Evolutionary conservation across 2,797 vertebrate genomes (phyloP).

Genomic region (Phrynocephalus forsythii): DNA sequence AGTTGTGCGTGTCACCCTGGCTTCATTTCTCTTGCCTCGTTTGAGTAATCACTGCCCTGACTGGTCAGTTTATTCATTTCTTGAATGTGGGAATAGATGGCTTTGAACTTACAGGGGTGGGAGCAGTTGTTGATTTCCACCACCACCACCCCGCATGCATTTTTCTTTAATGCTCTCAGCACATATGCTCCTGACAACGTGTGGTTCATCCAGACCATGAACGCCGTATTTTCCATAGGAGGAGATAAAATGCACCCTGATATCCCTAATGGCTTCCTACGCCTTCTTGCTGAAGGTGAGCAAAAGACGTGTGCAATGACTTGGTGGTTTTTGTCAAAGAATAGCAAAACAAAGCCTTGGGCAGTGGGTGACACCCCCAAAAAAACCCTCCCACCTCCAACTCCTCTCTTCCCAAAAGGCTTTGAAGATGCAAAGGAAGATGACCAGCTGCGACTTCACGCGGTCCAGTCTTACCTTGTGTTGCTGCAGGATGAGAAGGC

Average conservation of each 20-base stretch:
- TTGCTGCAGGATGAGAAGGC: slow-evolving; percentile 82
- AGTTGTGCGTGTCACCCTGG: background rate
- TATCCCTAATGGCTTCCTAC: slow-evolving; percentile 92
- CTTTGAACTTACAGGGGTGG: background rate
- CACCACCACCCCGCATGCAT: background rate
- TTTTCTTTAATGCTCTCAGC: slow-evolving; percentile 83
- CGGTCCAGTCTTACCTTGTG: slow-evolving; percentile 89
- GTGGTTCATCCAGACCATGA: slow-evolving; percentile 99
- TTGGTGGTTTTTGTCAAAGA: background rate
- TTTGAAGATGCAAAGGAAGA: slow-evolving; percentile 90
- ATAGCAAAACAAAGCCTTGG: slow-evolving; percentile 9
- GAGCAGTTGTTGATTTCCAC: background rate
- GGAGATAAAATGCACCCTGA: slow-evolving; percentile 92
- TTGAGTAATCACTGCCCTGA: background rate
- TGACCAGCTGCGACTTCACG: slow-evolving; percentile 86
- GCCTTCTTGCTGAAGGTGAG: slow-evolving; percentile 91
- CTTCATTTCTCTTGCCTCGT: background rate
- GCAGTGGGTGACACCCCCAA: slow-evolving; percentile 26
- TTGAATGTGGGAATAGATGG: background rate
- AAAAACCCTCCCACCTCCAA: background rate
- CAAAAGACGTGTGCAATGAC: background rate
- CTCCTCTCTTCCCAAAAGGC: slow-evolving; percentile 76
- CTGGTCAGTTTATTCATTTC: background rate
- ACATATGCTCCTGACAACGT: slow-evolving; percentile 94
- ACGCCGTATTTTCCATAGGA: slow-evolving; percentile 90